These are phyloP conservation scores for Sussaba pulchella DNA, from an alignment of 2,888 invertebrate genomes.

Conservation along the genomic window DNA sequence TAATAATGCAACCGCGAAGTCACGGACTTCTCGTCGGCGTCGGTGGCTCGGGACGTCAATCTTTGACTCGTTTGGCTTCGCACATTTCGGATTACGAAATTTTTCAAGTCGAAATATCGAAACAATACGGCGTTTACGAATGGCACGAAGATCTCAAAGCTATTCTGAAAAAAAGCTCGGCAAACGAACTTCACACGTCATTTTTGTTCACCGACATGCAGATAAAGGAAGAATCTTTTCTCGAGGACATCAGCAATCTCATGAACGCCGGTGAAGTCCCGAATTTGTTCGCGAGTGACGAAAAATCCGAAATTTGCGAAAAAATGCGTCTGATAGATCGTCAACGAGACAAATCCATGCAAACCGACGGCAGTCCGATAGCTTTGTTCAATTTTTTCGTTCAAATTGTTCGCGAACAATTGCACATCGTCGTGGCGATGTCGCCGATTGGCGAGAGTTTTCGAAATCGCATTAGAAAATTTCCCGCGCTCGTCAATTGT, in stretches of 20 bases:
- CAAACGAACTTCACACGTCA: slow-evolving; percentile 93
- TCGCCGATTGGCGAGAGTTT: slow-evolving; percentile 96
- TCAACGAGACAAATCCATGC: slow-evolving; percentile 93
- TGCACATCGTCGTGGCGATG: slow-evolving; percentile 96
- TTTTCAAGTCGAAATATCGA: slow-evolving; percentile 96
- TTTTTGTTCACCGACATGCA: slow-evolving; percentile 97
- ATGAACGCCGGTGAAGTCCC: slow-evolving; percentile 97
- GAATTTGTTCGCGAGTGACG: slow-evolving; percentile 93
- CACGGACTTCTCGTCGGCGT: slow-evolving; percentile 96
- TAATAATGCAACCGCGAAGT: slow-evolving; percentile 95
- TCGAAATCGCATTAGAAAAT: slow-evolving; percentile 93
- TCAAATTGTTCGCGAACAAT: slow-evolving; percentile 93
- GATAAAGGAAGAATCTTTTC: slow-evolving; percentile 96
- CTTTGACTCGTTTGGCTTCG: slow-evolving; percentile 94
- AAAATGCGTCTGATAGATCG: slow-evolving; percentile 97
- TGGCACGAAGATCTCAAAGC: slow-evolving; percentile 97
- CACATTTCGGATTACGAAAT: slow-evolving; percentile 97
- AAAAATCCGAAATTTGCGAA: slow-evolving; percentile 95
- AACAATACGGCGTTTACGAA: slow-evolving; percentile 92
- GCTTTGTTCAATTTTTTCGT: slow-evolving; percentile 97
- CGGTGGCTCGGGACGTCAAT: slow-evolving; percentile 97
- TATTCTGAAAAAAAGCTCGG: slow-evolving; percentile 92
- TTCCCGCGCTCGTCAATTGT: slow-evolving; percentile 96
- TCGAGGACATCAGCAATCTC: slow-evolving; percentile 97
- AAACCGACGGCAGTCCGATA: slow-evolving; percentile 96